Evolutionary conservation across 1,140 invertebrate species (phyloP), one percentile per base, ranked within the genome.

Genomic region (Carposina sasakii): DNA sequence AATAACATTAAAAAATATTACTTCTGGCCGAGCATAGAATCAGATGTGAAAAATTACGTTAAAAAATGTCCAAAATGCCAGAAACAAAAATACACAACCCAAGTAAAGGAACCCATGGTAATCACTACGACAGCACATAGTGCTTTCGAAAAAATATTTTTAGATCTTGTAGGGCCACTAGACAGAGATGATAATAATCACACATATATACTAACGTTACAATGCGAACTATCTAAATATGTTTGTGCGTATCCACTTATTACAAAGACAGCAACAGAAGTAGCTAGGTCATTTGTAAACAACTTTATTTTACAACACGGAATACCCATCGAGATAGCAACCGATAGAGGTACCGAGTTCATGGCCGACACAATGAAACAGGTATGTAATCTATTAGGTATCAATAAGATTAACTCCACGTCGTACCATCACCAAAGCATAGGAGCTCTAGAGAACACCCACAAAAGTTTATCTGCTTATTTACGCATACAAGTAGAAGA

Each of bases 341-440:
- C 53, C 8, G 53, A 50, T 24, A 37, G 48, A 34, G 53, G 48
- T 6, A 55, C 15, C 13, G 53, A 55, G 21, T 55, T 55, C 43
- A 19, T 51, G 9, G 46, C 42, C 30, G n/a, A n/a, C 21, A 44
- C 22, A 8, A 24, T 51, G 3, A 12, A 31, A 20, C 30, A 55
- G 17, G 39, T 51, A 28, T 55, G 48, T 55, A 50, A 41, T 16
- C 39, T 48, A 42, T 43, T 55, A 33, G 22, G 50, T 15, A 48
- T 54, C 21, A 48, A 41, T 13, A 24, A 48, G 9, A 20, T 48
- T 6, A 42, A 37, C 20, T 54, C 52, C 9, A 50, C 48, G 2
- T 41, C 47, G 4, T 50, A 34, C 8, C 34, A 37, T n/a, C 34
- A 37, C 34, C 13, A 33, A 13, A n/a, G 9, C 8, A 33, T 33